Percentiles rank a stretch among this genome's conserved stretches.
phyloP scores from a whole-genome alignment of 2,888 invertebrate genomes.

The Acrobasis suavella region DNA sequence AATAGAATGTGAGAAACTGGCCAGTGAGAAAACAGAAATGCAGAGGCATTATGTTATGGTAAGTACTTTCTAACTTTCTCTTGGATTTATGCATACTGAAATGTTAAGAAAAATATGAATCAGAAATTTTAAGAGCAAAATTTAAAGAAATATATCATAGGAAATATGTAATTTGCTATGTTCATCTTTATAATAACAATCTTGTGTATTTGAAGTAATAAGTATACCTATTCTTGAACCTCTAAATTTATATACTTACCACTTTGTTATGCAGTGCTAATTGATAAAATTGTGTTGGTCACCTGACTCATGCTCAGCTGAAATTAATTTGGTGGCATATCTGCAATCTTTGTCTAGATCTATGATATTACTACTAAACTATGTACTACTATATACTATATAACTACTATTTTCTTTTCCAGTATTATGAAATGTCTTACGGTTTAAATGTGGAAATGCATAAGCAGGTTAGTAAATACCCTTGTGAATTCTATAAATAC shows the following conservation, averaged over 20 bases:
- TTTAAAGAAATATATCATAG: no score
- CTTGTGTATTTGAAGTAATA: no score
- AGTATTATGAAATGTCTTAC: constrained; percentile 98
- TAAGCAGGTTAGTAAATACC: constrained; percentile 88
- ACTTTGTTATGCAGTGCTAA: no score
- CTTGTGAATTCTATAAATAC: not conserved
- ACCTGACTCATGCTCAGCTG: no score
- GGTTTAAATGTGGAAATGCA: constrained; percentile 98
- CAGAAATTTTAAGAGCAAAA: constrained; percentile 1
- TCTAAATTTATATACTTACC: no score
- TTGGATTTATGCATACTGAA: not conserved
- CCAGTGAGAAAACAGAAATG: constrained; percentile 99
- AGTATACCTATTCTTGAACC: no score
- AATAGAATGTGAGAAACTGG: constrained; percentile 98
- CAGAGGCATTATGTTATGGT: constrained; percentile 99
- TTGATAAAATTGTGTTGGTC: no score
- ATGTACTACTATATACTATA: no score
- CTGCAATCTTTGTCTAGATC: no score
- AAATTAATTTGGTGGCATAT: no score
- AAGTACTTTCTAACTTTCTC: constrained; percentile 52
- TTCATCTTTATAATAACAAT: no score
- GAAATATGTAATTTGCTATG: not conserved
- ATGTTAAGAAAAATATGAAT: not conserved
- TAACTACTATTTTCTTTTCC: constrained; percentile 68
- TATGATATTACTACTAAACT: no score